A percentile compares a stretch with the other conserved stretches of the same genome.
Evolutionary conservation across 2,797 vertebrate species (phyloP).

Genomic region (Muraenolepis orangiensis): DNA sequence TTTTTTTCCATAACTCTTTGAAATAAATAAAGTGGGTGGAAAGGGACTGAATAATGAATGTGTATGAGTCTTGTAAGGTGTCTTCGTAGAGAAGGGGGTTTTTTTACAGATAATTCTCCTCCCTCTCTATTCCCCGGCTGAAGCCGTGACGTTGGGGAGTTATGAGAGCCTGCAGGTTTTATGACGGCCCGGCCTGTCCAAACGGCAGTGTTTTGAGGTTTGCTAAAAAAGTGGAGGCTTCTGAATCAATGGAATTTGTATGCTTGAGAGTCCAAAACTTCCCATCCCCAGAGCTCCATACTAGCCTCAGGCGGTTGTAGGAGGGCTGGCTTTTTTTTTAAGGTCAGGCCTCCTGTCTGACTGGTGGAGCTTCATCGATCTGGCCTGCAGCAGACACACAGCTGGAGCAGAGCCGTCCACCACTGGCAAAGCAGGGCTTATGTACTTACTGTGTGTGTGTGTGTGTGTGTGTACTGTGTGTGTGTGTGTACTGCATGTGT

Average conservation of each 20-base stretch:
- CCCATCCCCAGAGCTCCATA: background rate
- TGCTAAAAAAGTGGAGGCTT: background rate
- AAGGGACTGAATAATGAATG: constrained; percentile 1
- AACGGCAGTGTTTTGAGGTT: background rate
- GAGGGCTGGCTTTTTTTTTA: constrained; percentile 28
- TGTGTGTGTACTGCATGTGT: background rate
- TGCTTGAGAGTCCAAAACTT: background rate
- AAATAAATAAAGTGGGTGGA: background rate
- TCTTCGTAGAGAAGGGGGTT: background rate
- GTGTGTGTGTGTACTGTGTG: constrained; percentile 9
- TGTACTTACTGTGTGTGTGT: background rate
- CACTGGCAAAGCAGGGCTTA: constrained; percentile 12
- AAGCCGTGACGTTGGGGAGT: constrained; percentile 6
- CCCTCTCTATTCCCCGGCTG: background rate
- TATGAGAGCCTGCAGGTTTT: background rate
- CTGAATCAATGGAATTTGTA: background rate
- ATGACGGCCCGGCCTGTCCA: background rate
- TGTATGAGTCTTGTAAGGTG: background rate
- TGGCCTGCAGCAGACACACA: constrained; percentile 16
- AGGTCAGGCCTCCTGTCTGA: constrained; percentile 22
- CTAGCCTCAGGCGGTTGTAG: constrained; percentile 17
- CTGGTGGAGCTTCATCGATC: constrained; percentile 29
- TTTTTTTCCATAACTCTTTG: background rate
- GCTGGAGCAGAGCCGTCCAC: background rate
- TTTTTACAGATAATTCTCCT: background rate